Evolutionary conservation across 1,140 invertebrate genomes (phyloP).

Genomic region (Cotesia typhae): DNA sequence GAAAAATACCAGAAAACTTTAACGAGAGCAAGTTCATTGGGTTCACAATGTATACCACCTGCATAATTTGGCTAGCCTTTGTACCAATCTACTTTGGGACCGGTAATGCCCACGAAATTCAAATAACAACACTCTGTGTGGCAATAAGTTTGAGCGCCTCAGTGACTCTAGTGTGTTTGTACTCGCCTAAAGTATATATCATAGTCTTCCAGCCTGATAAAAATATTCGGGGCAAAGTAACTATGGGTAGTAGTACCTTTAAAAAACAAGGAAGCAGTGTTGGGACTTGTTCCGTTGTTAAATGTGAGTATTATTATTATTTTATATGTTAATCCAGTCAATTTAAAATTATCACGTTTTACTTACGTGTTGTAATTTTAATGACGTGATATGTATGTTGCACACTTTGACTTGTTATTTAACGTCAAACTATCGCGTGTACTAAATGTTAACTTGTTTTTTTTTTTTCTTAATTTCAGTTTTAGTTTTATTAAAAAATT

Average conservation of each 20-base stretch:
- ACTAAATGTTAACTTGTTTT: too few species aligned
- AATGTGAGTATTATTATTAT: constrained; percentile 51
- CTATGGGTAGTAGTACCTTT: constrained; percentile 54
- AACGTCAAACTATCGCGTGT: constrained; percentile 12
- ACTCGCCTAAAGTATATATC: constrained; percentile 79
- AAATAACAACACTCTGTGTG: constrained; percentile 77
- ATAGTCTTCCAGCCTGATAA: constrained; percentile 78
- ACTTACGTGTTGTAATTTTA: constrained; percentile 26
- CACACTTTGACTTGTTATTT: constrained; percentile 12
- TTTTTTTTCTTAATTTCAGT: too few species aligned
- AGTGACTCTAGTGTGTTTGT: constrained; percentile 77
- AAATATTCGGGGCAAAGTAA: constrained; percentile 62
- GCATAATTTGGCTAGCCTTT: constrained; percentile 81
- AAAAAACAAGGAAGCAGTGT: constrained; percentile 59
- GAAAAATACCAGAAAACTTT: constrained; percentile 81
- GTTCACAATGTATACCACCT: constrained; percentile 83
- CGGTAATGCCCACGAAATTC: constrained; percentile 74
- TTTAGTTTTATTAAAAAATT: too few species aligned
- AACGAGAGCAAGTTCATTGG: constrained; percentile 79
- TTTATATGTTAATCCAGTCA: too few species aligned
- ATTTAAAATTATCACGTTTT: constrained; percentile 11
- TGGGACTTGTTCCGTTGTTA: constrained; percentile 57
- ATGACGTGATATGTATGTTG: constrained; percentile 7
- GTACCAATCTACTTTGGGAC: constrained; percentile 79
- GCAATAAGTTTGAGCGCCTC: constrained; percentile 78